A percentile compares a stretch with the other conserved stretches of the same genome.
Conservation (phyloP, 2,113 vertebrate genomes). For the Heliornis fulica region DNA sequence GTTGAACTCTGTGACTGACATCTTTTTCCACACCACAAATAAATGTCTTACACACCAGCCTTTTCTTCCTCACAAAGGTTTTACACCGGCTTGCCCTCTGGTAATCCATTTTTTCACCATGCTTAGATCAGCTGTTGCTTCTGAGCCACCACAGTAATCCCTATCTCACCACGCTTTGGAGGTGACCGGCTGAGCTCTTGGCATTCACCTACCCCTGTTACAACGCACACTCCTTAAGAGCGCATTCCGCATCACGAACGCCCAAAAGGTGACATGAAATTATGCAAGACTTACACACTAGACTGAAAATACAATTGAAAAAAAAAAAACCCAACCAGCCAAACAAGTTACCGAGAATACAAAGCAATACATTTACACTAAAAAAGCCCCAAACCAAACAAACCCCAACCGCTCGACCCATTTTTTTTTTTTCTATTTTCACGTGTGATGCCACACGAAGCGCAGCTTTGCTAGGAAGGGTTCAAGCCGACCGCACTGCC, state of each 20-base stretch:
- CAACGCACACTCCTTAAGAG: neutral
- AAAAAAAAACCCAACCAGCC: neutral
- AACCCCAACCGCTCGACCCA: neutral
- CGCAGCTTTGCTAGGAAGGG: neutral
- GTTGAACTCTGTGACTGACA: neutral
- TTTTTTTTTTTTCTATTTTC: neutral
- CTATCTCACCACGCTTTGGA: rapidly evolving
- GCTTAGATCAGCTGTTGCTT: slow-evolving; percentile 19
- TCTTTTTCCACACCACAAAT: neutral
- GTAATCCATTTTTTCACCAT: neutral
- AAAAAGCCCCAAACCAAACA: too few relatives aligned
- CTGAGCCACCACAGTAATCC: neutral
- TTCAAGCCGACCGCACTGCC: neutral
- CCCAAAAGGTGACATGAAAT: neutral
- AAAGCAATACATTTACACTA: neutral
- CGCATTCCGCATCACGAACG: neutral
- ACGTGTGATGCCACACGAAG: neutral
- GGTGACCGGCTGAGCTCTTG: neutral
- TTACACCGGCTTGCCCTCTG: neutral
- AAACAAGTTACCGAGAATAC: neutral
- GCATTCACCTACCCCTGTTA: neutral
- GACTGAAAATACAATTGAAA: rapidly evolving
- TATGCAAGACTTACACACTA: neutral
- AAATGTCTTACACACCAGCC: neutral
- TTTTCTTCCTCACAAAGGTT: neutral